Base-by-base conservation (phyloP, 2,797 vertebrate genomes). In the Phoebastria nigripes region DNA sequence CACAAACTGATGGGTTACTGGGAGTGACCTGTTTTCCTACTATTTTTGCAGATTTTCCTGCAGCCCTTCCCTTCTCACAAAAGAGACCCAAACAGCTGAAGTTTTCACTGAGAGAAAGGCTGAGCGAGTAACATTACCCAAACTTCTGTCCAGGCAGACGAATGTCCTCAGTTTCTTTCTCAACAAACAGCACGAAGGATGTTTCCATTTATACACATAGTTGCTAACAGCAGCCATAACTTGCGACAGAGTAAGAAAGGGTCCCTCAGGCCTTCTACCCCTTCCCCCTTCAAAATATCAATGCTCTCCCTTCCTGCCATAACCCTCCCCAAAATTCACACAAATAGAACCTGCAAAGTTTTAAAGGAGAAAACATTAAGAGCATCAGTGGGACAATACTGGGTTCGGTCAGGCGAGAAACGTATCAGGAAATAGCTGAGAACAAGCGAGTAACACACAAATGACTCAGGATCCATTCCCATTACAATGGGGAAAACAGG, bases 401-500 rank as follows among this genome's bases (percentile, higher is more conserved):
- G 49, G 65, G 71, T 90, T 93, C 79, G 77, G 79, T 72, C 74
- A 81, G 73, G 66, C 24, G 1, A 87, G 55, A 93, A 92, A 80
- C 16, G 0, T 33, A 81, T 72, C 90, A 94, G 89, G 94, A 93
- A 96, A 94, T n/a, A 94, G 87, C 82, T 44, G 58, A 93, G 94
- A 93, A 81, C 54, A 90, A 74, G 56, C 18, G 0, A 54, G 29
- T 47, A 91, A 76, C 3, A 5, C 56, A 81, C 47, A 77, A 91
- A 80, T 89, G 81, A 96, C 83, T 96, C 83, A 71, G 72, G 95
- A 95, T 56, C 86, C 58, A 82, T 69, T 90, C 70, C 72, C 80
- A 85, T 73, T 93, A 80, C 82, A 94, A 63, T 18, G 19, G 59
- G 69, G 76, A 96, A 95, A 90, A 79, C 56, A 92, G 62, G 82